phyloP scores from a whole-genome alignment of 2,113 vertebrate species.

The Odocoileus hemionus region DNA sequence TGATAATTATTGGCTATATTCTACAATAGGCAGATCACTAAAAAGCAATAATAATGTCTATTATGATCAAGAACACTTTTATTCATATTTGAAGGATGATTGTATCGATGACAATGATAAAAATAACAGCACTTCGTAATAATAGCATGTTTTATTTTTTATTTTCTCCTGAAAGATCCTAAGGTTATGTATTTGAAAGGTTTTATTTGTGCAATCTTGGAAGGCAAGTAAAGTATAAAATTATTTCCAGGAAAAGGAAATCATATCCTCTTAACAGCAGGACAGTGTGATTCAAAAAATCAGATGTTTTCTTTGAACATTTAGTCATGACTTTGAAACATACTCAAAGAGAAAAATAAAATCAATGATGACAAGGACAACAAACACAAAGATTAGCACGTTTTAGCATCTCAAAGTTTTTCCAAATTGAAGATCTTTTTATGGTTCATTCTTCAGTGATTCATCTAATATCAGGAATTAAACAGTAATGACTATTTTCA shows the following conservation, averaged over 20 bases:
- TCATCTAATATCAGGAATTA: not conserved
- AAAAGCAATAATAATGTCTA: constrained; percentile 48
- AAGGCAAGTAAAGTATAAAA: constrained; percentile 17
- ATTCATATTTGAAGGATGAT: constrained; percentile 50
- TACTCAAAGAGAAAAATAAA: not conserved
- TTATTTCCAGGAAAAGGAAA: constrained; percentile 31
- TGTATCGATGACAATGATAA: constrained; percentile 49
- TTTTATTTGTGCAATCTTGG: not conserved
- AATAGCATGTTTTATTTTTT: constrained; percentile 31
- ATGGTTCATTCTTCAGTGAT: not conserved
- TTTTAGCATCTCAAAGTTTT: not conserved
- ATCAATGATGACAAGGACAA: not conserved
- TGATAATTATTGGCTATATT: constrained; percentile 59
- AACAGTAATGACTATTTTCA: not conserved
- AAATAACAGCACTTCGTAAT: constrained; percentile 56
- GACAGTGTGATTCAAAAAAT: not conserved
- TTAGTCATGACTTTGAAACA: not conserved
- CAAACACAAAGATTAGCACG: not conserved
- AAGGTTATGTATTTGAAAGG: constrained; percentile 34
- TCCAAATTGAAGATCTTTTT: not conserved
- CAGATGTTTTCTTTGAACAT: not conserved
- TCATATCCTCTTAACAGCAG: not conserved
- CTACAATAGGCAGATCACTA: constrained; percentile 37
- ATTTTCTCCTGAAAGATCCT: constrained; percentile 29
- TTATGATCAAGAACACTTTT: constrained; percentile 53